Percentiles rank a stretch among this genome's conserved stretches.
These are phyloP conservation scores for Globodera rostochiensis DNA, from an alignment of 1,140 invertebrate genomes.

Conservation along the genomic window DNA sequence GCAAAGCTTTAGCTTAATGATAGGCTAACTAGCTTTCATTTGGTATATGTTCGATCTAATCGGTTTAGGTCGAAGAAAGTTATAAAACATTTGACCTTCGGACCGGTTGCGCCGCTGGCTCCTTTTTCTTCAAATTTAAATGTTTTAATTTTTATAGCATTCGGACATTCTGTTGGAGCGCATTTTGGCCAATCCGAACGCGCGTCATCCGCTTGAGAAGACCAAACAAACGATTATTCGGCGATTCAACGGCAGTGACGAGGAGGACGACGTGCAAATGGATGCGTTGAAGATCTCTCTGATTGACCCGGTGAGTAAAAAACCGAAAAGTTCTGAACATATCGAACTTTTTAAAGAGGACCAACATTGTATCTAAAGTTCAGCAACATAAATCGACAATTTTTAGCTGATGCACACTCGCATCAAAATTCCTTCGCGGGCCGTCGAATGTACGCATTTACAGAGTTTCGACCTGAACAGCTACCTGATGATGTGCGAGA, in stretches of 20 bases:
- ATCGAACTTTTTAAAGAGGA: too few species aligned
- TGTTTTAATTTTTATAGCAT: not conserved
- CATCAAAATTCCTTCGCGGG: slow-evolving; percentile 82
- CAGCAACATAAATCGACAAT: not conserved
- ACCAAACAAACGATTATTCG: slow-evolving; percentile 45
- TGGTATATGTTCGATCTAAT: too few species aligned
- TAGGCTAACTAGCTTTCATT: too few species aligned
- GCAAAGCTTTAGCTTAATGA: too few species aligned
- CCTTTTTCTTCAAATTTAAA: slow-evolving; percentile 1
- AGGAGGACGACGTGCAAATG: slow-evolving; percentile 87
- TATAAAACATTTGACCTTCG: too few species aligned
- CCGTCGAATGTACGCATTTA: slow-evolving; percentile 86
- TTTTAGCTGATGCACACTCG: slow-evolving; percentile 89
- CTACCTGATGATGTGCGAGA: slow-evolving; percentile 94
- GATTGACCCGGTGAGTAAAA: slow-evolving; percentile 72
- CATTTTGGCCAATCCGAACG: slow-evolving; percentile 27
- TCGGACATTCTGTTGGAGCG: slow-evolving; percentile 42
- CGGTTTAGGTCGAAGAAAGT: too few species aligned
- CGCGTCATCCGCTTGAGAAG: slow-evolving; percentile 24
- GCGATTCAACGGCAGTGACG: slow-evolving; percentile 79
- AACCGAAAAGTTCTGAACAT: too few species aligned
- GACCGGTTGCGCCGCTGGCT: slow-evolving; percentile 28
- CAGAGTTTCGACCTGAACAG: slow-evolving; percentile 93
- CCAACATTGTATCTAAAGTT: not conserved
- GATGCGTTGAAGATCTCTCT: slow-evolving; percentile 87